Evolutionary conservation across 37 sponge, comb jelly and placozoan species (phyloP).

Genomic region (Cladorhizidae sp.): DNA sequence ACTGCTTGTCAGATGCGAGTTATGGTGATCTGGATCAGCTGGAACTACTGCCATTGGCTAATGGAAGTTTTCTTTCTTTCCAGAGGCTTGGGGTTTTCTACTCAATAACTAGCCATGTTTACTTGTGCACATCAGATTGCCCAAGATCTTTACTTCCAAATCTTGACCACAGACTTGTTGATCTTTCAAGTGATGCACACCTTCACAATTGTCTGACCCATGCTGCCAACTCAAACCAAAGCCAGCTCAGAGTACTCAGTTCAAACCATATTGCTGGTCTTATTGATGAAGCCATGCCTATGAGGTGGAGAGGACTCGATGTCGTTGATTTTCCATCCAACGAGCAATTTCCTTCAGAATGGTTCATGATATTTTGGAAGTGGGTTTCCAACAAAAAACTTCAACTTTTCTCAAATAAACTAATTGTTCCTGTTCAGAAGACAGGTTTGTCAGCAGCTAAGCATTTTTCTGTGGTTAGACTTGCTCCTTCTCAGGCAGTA

Average conservation of each 20-base stretch:
- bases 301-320: neutral
- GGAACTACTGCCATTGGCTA: slow-evolving; percentile 48
- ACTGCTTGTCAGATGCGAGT: slow-evolving; percentile 42
- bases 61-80: slow-evolving; percentile 37
- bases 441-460: no score
- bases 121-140: slow-evolving; percentile 27
- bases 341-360: neutral
- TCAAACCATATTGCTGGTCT: slow-evolving; percentile 4
- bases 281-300: slow-evolving; percentile 8
- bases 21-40: slow-evolving; percentile 36
- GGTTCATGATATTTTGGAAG: slow-evolving; percentile 47
- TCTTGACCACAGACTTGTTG: slow-evolving; percentile 19
- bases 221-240: slow-evolving; percentile 18
- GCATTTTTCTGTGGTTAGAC: neutral
- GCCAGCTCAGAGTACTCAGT: slow-evolving; percentile 19
- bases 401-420: neutral
- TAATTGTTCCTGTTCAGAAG: slow-evolving; percentile 27
- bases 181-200: slow-evolving; percentile 2
- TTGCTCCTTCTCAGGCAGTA: neutral
- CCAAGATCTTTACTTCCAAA: slow-evolving; percentile 43
- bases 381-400: slow-evolving; percentile 31
- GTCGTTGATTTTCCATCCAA: slow-evolving; percentile 1
- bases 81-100: neutral
- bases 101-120: neutral
- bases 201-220: neutral